Conservation (phyloP, 2,113 vertebrate species). For the Forbesichthys papilliferus region DNA sequence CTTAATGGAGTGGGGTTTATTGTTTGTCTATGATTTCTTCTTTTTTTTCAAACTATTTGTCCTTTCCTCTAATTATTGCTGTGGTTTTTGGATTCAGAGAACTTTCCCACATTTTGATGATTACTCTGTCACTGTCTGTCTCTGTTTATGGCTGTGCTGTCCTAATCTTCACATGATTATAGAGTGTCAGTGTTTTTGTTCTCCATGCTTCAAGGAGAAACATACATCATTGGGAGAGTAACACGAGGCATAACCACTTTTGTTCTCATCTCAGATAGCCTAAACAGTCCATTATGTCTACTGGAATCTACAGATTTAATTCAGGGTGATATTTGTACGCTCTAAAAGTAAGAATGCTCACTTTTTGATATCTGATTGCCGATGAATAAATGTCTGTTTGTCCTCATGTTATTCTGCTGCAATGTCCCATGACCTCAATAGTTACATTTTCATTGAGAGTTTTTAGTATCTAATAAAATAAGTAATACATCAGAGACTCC, state of each 20-base stretch:
- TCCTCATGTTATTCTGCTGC: constrained; percentile 33
- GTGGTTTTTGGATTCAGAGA: constrained; percentile 37
- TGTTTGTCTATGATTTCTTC: too few species aligned
- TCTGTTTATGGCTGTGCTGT: constrained; percentile 59
- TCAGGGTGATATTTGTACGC: too few species aligned
- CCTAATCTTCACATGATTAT: constrained; percentile 66
- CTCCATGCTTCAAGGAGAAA: constrained; percentile 45
- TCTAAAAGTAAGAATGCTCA: too few species aligned
- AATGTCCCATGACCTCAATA: constrained; percentile 22
- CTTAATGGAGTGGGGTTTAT: too few species aligned
- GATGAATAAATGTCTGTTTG: constrained; percentile 30
- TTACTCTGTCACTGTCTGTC: constrained; percentile 32
- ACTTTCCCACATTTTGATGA: constrained; percentile 55
- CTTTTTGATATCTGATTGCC: too few species aligned
- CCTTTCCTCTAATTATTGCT: constrained; percentile 5
- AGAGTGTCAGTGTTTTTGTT: constrained; percentile 63
- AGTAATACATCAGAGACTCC: background rate
- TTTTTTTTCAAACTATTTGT: background rate
- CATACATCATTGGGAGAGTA: constrained; percentile 42
- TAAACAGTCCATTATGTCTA: background rate
- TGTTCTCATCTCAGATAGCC: constrained; percentile 19
- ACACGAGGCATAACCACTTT: background rate
- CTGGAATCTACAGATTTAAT: too few species aligned
- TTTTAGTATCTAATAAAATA: constrained; percentile 23
- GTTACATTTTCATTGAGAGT: constrained; percentile 10